Base-by-base conservation (phyloP, 2,113 vertebrate species). In the Dicentrarchus labrax region DNA sequence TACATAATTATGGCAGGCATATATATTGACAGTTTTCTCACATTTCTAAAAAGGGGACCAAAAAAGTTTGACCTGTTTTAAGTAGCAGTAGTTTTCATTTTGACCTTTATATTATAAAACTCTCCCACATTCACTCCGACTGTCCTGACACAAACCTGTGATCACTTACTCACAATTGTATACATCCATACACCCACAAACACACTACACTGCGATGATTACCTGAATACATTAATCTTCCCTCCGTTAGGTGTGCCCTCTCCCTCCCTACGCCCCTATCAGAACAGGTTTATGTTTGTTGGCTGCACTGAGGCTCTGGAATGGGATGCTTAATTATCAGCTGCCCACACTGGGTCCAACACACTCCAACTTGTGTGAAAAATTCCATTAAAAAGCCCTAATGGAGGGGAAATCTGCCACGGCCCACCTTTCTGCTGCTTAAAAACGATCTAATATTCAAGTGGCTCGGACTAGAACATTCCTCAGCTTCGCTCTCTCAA, bases 391-490 rank as follows among this genome's bases (percentile, higher is more conserved):
- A 59, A 68, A 68, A 8, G 2, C 30, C 65, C 59, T 24, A 56
- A 74, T 15, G 19, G 30, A 30, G 30, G 53, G 16, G 24, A 43
- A 53, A 69, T 71, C 57, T 56, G 39, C 30, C 74, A n/a, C 7
- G 0, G 7, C 15, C 9, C 48, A 57, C 43, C n/a, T 51, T 67
- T 71, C 45, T 51, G 15, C 16, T 69, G 56, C 66, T 69, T 67
- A 61, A 45, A 79, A 62, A 76, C 70, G 36, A 75, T 74, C 22
- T 72, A n/a, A 83, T 61, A 72, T 76, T 79, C 12, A 66, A 73
- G 50, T 21, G 21, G 36, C 6, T 78, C 22, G 11, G 57, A 56
- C 9, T 17, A 39, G 69, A 56, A 72, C 30, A 16, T 64, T 82
- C 51, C 56, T 72, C 39, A 47, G 30, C 41, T 81, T 43, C 19